Percentiles rank a stretch among this genome's conserved stretches.
Conservation (phyloP, 2,888 invertebrate species). For the Dichetophora obliterata region DNA sequence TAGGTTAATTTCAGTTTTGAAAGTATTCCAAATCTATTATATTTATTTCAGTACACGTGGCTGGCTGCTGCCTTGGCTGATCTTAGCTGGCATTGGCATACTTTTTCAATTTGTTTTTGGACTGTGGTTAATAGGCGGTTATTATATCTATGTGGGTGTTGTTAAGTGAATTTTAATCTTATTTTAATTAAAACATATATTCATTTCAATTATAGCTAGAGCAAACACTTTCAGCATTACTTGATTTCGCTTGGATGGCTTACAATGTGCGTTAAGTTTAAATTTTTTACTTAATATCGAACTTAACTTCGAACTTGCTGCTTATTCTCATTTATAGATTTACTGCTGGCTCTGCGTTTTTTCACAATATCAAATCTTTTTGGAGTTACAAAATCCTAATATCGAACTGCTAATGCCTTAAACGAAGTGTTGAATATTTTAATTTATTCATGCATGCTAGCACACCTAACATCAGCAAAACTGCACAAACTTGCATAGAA, state of each 20-base stretch:
- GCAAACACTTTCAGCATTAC: constrained; percentile 80
- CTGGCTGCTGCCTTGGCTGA: constrained; percentile 85
- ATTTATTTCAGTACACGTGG: constrained; percentile 81
- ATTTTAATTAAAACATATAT: neutral
- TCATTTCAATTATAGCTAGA: constrained; percentile 76
- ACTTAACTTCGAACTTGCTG: neutral
- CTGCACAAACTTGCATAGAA: no score
- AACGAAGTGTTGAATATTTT: neutral
- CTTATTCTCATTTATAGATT: constrained; percentile 72
- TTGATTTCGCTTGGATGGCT: constrained; percentile 86
- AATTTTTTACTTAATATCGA: neutral
- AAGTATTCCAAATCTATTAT: constrained; percentile 35
- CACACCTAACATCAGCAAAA: no score
- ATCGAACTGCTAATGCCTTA: constrained; percentile 77
- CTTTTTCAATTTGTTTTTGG: constrained; percentile 84
- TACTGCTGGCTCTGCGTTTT: constrained; percentile 90
- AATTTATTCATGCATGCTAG: neutral
- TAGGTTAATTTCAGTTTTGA: constrained; percentile 24
- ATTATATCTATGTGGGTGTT: constrained; percentile 88
- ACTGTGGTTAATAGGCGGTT: constrained; percentile 88
- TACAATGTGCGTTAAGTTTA: constrained; percentile 80
- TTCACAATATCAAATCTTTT: constrained; percentile 86
- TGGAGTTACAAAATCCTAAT: constrained; percentile 86
- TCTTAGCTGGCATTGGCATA: constrained; percentile 77
- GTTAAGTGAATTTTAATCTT: neutral